These are phyloP conservation scores for Yponomeuta plumbellus DNA, from an alignment of 2,888 invertebrate species.

Conservation along the genomic window DNA sequence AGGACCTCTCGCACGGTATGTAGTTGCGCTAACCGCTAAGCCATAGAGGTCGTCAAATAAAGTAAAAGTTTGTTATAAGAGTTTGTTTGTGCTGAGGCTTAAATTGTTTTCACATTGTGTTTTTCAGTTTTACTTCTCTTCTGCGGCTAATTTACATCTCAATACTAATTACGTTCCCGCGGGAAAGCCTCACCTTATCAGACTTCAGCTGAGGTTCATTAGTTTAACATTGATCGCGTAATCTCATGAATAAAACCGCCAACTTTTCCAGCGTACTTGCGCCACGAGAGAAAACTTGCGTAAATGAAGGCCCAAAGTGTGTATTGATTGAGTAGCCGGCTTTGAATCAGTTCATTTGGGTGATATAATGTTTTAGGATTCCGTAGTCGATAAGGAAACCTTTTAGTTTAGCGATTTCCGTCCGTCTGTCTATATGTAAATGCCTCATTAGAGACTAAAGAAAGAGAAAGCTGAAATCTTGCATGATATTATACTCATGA, in stretches of 20 bases:
- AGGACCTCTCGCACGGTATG: too few relatives aligned
- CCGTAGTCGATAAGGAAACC: too few relatives aligned
- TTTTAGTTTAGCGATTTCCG: too few relatives aligned
- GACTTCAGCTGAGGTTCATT: not conserved
- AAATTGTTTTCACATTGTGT: not conserved
- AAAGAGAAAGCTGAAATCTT: too few relatives aligned
- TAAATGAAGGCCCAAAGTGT: not conserved
- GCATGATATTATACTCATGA: too few relatives aligned
- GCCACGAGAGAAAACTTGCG: not conserved
- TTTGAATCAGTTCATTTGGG: conserved; percentile 6
- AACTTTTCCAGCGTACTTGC: not conserved
- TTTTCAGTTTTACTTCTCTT: not conserved
- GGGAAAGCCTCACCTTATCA: not conserved
- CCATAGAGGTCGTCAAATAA: too few relatives aligned
- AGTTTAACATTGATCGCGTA: not conserved
- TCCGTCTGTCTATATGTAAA: too few relatives aligned
- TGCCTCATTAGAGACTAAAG: too few relatives aligned
- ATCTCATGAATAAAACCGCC: conserved; percentile 1
- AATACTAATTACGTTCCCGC: not conserved
- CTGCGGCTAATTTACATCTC: not conserved
- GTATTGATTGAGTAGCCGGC: conserved; percentile 7
- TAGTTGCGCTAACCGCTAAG: too few relatives aligned
- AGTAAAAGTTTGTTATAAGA: too few relatives aligned
- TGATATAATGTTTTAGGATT: not conserved
- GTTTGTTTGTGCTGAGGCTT: too few relatives aligned